These are phyloP conservation scores for Cybosia mesomella DNA, from an alignment of 2,888 invertebrate genomes.

Conservation along the genomic window DNA sequence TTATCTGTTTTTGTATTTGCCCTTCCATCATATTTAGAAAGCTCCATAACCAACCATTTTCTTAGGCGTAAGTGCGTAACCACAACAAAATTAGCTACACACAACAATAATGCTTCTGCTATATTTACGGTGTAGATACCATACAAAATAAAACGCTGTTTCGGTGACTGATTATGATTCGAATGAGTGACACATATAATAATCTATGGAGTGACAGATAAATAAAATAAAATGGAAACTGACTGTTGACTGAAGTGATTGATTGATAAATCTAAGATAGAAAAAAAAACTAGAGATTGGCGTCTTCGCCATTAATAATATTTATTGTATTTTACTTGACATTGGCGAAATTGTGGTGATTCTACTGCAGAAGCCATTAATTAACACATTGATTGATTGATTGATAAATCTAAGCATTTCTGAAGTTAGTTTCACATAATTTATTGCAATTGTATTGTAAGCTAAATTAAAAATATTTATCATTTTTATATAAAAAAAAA, in stretches of 20 bases:
- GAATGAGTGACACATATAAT: not conserved
- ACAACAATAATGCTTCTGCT: not conserved
- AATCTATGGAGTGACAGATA: too few relatives aligned
- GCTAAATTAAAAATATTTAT: too few relatives aligned
- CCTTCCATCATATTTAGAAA: conserved; percentile 72
- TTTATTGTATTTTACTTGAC: too few relatives aligned
- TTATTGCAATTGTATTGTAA: too few relatives aligned
- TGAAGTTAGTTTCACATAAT: not conserved
- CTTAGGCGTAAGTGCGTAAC: not conserved
- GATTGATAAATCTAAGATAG: not conserved
- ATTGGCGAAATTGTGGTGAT: too few relatives aligned
- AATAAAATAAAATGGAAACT: not conserved
- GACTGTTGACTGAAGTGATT: not conserved
- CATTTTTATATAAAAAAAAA: too few relatives aligned
- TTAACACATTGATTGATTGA: too few relatives aligned
- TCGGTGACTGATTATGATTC: too few relatives aligned
- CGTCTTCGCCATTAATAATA: too few relatives aligned
- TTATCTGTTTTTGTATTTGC: conserved; percentile 83
- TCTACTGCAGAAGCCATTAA: too few relatives aligned
- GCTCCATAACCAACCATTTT: conserved; percentile 50
- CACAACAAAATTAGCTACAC: not conserved
- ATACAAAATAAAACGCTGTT: too few relatives aligned
- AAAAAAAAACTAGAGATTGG: too few relatives aligned
- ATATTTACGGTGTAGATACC: not conserved
- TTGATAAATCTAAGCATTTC: not conserved